Evolutionary conservation across 2,797 vertebrate genomes (phyloP).

Genomic region (Tokudaia muenninki): DNA sequence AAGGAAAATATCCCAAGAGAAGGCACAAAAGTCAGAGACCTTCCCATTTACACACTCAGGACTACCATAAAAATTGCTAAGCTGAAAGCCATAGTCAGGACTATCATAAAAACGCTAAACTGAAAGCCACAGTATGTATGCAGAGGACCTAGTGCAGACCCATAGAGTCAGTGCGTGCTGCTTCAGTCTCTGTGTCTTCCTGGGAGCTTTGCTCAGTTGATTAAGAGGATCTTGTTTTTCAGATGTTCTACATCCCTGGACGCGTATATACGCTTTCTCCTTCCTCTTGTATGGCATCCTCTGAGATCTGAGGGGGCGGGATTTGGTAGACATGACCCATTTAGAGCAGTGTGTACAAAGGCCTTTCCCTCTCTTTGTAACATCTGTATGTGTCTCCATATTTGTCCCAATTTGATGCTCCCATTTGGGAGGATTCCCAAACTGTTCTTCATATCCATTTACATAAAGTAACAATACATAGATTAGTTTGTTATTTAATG

Average conservation of each 20-base stretch:
- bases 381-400: background rate
- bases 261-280: background rate
- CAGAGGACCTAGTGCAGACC: background rate
- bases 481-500: background rate
- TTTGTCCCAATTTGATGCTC: background rate
- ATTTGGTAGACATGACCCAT: background rate
- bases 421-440: background rate
- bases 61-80: background rate
- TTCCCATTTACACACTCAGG: too few relatives aligned
- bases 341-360: background rate
- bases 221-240: too few relatives aligned
- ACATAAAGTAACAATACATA: background rate
- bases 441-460: background rate
- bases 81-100: background rate
- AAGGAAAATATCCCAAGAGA: background rate
- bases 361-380: background rate
- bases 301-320: too few relatives aligned
- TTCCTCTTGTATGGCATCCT: background rate
- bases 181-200: background rate
- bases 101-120: background rate
- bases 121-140: too few relatives aligned
- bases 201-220: background rate
- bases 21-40: too few relatives aligned
- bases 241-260: background rate
- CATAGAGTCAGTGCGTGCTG: accelerated